phyloP scores from a whole-genome alignment of 2,797 vertebrate species.

The Spizella passerina region DNA sequence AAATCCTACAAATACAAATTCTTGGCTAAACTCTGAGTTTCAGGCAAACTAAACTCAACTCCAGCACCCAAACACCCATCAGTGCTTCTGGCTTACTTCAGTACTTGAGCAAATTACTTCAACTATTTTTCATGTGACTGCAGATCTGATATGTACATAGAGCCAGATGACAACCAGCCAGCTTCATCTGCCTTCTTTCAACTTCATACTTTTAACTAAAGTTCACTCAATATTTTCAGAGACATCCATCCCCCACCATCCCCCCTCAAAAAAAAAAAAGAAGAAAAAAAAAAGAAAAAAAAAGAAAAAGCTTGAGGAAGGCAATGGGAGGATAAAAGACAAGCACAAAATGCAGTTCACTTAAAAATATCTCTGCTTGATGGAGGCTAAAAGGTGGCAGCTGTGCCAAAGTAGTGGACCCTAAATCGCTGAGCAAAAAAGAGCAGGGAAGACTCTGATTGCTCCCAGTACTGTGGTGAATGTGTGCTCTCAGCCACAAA shows the following conservation, averaged over 20 bases:
- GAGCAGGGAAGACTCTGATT: constrained; percentile 90
- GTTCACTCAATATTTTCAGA: constrained; percentile 2
- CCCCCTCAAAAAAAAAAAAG: accelerated
- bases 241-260: not conserved
- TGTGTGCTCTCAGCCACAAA: constrained; percentile 87
- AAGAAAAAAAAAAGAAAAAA: accelerated
- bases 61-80: not conserved
- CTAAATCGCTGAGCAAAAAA: constrained; percentile 87
- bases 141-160: not conserved
- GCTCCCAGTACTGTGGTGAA: constrained; percentile 83
- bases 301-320: not conserved
- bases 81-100: not conserved
- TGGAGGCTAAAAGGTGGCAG: constrained; percentile 82
- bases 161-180: not conserved
- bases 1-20: not conserved
- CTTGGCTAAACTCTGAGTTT: not conserved
- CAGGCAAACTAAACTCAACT: not conserved
- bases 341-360: constrained; percentile 23
- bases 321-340: not conserved
- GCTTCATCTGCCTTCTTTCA: not conserved
- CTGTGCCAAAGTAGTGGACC: constrained; percentile 82
- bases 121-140: not conserved
- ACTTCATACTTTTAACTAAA: constrained; percentile 3
- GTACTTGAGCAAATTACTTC: not conserved
- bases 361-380: constrained; percentile 67